Percentiles rank a stretch among this genome's conserved stretches.
phyloP scores from a whole-genome alignment of 2,888 invertebrate species.

The Eilema sororculum region DNA sequence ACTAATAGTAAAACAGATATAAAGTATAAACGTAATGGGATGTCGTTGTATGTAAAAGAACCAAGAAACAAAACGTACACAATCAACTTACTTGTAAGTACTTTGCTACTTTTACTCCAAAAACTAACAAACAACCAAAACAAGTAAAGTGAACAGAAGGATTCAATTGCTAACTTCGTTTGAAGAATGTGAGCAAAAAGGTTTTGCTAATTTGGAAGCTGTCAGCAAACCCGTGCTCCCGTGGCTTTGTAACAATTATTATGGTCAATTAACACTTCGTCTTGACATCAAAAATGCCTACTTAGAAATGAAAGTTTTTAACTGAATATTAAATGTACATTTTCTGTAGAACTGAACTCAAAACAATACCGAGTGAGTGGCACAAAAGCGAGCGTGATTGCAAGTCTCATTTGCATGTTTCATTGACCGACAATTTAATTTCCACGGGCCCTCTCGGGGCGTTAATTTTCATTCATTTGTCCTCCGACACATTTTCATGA shows the following conservation, averaged over 20 bases:
- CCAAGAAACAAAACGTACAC: not conserved
- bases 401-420: slow-evolving; percentile 80
- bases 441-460: slow-evolving; percentile 62
- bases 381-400: slow-evolving; percentile 80
- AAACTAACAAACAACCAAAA: slow-evolving; percentile 19
- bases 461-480: slow-evolving; percentile 70
- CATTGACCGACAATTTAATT: slow-evolving; percentile 83
- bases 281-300: slow-evolving; percentile 43
- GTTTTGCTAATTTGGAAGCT: slow-evolving; percentile 35
- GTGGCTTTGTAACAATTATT: slow-evolving; percentile 38
- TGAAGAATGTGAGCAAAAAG: slow-evolving; percentile 34
- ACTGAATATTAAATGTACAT: slow-evolving; percentile 49
- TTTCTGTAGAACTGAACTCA: slow-evolving; percentile 50
- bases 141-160: slow-evolving; percentile 9
- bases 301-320: slow-evolving; percentile 46
- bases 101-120: slow-evolving; percentile 8
- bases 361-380: slow-evolving; percentile 68
- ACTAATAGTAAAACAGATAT: not conserved
- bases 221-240: slow-evolving; percentile 27
- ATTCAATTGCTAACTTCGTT: slow-evolving; percentile 19
- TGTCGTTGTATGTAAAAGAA: not conserved
- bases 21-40: not conserved
- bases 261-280: slow-evolving; percentile 51
- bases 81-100: not conserved
- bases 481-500: slow-evolving; percentile 53